Percentiles rank a stretch among this genome's conserved stretches.
Evolutionary conservation across 35 echinoderm and acorn worm genomes (phyloP).

Genomic region (Ophioderma brevispina): DNA sequence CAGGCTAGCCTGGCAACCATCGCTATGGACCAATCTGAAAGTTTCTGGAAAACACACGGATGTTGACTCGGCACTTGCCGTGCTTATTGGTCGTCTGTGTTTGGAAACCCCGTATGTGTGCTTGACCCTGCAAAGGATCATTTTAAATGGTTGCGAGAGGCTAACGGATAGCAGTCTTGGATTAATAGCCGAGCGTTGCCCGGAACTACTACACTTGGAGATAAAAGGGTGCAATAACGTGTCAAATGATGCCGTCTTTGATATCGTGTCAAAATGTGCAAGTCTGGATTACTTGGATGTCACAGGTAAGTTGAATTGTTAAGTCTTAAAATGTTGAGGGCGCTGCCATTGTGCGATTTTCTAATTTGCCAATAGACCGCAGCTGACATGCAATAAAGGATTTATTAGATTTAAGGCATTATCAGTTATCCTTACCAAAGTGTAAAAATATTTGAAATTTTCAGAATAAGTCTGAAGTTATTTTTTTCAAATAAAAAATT

Average conservation of each 20-base stretch:
- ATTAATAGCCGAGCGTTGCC: conserved; percentile 72
- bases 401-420: too few species aligned
- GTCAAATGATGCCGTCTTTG: conserved; percentile 90
- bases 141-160: conserved; percentile 85
- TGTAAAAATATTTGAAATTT: too few species aligned
- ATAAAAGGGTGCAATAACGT: conserved; percentile 83
- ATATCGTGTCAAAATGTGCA: conserved; percentile 89
- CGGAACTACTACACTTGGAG: conserved; percentile 86
- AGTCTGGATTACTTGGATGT: conserved; percentile 92
- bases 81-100: conserved; percentile 82
- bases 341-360: too few species aligned
- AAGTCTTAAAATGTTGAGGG: not conserved
- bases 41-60: conserved; percentile 62
- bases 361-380: too few species aligned
- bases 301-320: conserved; percentile 57
- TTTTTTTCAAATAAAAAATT: too few species aligned
- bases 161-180: conserved; percentile 72
- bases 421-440: too few species aligned
- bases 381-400: too few species aligned
- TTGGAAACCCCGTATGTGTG: conserved; percentile 93
- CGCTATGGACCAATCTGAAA: conserved; percentile 78
- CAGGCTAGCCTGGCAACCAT: conserved; percentile 83
- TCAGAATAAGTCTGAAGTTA: too few species aligned
- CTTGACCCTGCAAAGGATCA: conserved; percentile 71
- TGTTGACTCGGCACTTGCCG: conserved; percentile 71